Evolutionary conservation across 2,113 vertebrate species (phyloP).

Genomic region (Pyrgilauda ruficollis): DNA sequence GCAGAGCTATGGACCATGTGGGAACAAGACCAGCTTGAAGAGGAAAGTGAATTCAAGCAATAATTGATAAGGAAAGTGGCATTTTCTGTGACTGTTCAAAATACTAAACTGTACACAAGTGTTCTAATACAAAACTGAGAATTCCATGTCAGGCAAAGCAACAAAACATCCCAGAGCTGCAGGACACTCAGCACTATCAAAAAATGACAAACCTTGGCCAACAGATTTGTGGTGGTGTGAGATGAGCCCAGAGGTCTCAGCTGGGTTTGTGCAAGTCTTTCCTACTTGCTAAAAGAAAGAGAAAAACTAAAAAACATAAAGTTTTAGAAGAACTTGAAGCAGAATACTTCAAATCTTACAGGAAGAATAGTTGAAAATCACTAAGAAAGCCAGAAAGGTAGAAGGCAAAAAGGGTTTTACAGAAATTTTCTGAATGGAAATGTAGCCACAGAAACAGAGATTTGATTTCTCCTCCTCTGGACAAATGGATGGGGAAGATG

Average conservation of each 20-base stretch:
- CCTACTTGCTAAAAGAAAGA: rapidly evolving
- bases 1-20: not conserved
- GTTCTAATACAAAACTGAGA: not conserved
- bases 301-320: not conserved
- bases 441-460: not conserved
- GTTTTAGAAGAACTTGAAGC: not conserved
- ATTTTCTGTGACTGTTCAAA: not conserved
- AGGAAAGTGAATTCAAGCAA: not conserved
- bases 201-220: not conserved
- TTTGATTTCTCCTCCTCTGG: not conserved
- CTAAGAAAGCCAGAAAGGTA: not conserved
- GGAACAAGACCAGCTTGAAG: not conserved
- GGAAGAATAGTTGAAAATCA: not conserved
- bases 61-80: not conserved
- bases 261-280: not conserved
- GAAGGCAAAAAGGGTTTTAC: not conserved
- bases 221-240: not conserved
- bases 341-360: not conserved
- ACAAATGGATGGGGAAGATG: not conserved
- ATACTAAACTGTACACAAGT: not conserved
- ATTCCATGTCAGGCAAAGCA: not conserved
- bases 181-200: not conserved
- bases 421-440: not conserved
- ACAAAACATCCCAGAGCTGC: not conserved
- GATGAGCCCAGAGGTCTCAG: not conserved